phyloP scores from a whole-genome alignment of 1,140 invertebrate species.

The Drosophila auraria region DNA sequence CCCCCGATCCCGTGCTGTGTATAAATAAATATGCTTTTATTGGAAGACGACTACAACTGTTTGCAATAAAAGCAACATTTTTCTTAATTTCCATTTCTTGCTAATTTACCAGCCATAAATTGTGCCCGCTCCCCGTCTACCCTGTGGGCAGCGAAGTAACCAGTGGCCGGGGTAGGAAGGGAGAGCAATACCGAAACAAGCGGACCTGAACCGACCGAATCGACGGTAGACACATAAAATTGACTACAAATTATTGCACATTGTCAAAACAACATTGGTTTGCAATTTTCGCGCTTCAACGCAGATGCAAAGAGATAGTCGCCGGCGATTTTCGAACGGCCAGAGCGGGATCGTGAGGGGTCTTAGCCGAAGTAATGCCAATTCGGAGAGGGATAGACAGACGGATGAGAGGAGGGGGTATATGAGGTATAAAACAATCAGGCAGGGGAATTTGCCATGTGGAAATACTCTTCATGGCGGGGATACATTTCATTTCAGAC shows the following conservation, averaged over 20 bases:
- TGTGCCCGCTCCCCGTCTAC: slow-evolving; percentile 52
- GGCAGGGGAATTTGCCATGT: slow-evolving; percentile 29
- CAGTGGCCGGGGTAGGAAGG: background rate
- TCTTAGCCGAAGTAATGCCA: slow-evolving; percentile 7
- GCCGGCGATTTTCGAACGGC: slow-evolving; percentile 13
- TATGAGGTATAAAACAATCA: slow-evolving; percentile 26
- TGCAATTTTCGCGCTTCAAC: slow-evolving; percentile 82
- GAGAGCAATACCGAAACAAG: slow-evolving; percentile 51
- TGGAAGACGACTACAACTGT: slow-evolving; percentile 82
- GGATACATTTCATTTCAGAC: slow-evolving; percentile 2
- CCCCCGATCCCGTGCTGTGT: slow-evolving; percentile 37
- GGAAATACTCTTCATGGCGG: slow-evolving; percentile 32
- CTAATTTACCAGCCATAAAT: slow-evolving; percentile 82
- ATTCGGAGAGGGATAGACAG: slow-evolving; percentile 3
- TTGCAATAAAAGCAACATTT: slow-evolving; percentile 83
- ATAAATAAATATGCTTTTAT: slow-evolving; percentile 81
- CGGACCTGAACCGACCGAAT: slow-evolving; percentile 69
- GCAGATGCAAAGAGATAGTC: slow-evolving; percentile 66
- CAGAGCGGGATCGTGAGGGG: background rate
- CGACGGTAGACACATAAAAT: slow-evolving; percentile 80
- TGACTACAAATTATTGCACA: slow-evolving; percentile 83
- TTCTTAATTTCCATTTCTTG: slow-evolving; percentile 84
- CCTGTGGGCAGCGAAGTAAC: slow-evolving; percentile 25
- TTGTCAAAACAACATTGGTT: slow-evolving; percentile 83
- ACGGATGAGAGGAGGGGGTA: background rate